Percentiles rank a stretch among this genome's conserved stretches.
phyloP scores from a whole-genome alignment of 1,140 invertebrate species.

The Druon quercuslanigerum region DNA sequence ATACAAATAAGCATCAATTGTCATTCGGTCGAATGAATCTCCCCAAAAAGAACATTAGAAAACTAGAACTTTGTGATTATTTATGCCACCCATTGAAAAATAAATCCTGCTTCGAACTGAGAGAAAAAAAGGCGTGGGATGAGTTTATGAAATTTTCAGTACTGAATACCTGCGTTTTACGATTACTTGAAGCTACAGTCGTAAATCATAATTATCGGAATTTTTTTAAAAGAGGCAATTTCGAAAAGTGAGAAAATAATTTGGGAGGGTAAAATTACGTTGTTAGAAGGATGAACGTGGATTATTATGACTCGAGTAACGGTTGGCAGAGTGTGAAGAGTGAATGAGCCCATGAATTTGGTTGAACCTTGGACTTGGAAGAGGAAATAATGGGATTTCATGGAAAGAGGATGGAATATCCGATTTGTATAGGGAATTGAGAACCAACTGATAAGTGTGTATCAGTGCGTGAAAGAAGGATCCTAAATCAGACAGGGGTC shows the following conservation, averaged over 20 bases:
- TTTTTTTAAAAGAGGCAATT: neutral
- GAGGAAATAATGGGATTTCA: neutral
- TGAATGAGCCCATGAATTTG: too few species aligned
- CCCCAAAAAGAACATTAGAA: too few species aligned
- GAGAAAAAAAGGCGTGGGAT: too few species aligned
- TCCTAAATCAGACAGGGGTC: constrained; percentile 41
- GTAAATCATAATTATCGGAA: neutral
- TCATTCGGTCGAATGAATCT: too few species aligned
- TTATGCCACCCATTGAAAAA: too few species aligned
- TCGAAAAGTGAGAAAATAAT: neutral
- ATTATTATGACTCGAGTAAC: constrained; percentile 26
- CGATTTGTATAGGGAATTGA: neutral
- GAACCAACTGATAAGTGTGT: constrained; percentile 33
- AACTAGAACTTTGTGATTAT: too few species aligned
- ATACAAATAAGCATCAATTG: too few species aligned
- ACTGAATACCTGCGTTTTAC: too few species aligned
- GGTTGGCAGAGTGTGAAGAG: neutral
- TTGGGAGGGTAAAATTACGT: neutral
- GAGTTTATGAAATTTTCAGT: too few species aligned
- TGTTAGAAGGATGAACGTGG: neutral
- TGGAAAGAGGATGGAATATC: constrained; percentile 1
- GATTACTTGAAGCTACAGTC: too few species aligned
- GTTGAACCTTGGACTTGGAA: neutral
- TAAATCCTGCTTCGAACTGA: too few species aligned
- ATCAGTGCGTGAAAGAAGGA: constrained; percentile 36